Evolutionary conservation across 2,797 vertebrate species (phyloP), one percentile per base, ranked within the genome.

Genomic region (Chaunax sp.): DNA sequence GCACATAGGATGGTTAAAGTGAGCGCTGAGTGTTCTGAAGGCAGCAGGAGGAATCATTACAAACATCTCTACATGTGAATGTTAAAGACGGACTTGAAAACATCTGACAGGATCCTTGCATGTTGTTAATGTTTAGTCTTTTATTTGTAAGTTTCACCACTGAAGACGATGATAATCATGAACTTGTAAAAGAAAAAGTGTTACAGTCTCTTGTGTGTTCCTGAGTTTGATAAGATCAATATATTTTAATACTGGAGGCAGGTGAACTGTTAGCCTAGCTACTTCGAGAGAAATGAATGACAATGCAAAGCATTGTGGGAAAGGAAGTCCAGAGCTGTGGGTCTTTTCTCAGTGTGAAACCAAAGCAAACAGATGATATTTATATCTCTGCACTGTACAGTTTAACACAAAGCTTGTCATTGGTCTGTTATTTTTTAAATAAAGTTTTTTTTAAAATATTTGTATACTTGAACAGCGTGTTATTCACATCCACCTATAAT

Each of bases 401-500:
- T 73, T 71, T 55, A 69, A 52, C 68, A 49, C 15, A n/a, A 12
- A 72, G 80, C 81, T 84, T 83, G 28, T 69, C 22, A 64, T 69
- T 61, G 74, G 57, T 79, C 54, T 81, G 66, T 82, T 50, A 61
- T 86, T 80, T 88, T 90, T 91, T 90, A 87, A 93, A 90, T 90
- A 72, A 71, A 81, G 50, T 64, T 78, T 72, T 78, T 52, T 72
- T n/a, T n/a, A n/a, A n/a, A n/a, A 30, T 66, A 40, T 64, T 35
- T 47, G 22, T 8, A 5, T 4, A 4, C 3, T 10, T 10, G 30
- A 15, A 11, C 2, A 33, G 19, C 23, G 20, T 54, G 2, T 45
- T 44, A 3, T 30, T 30, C 16, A 28, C 5, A 6, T 28, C n/a
- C 49, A 18, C 14, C 20, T 46, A 9, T n/a, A n/a, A n/a, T n/a